These are phyloP conservation scores for Chitala chitala DNA, from an alignment of 2,113 vertebrate species.

Conservation along the genomic window DNA sequence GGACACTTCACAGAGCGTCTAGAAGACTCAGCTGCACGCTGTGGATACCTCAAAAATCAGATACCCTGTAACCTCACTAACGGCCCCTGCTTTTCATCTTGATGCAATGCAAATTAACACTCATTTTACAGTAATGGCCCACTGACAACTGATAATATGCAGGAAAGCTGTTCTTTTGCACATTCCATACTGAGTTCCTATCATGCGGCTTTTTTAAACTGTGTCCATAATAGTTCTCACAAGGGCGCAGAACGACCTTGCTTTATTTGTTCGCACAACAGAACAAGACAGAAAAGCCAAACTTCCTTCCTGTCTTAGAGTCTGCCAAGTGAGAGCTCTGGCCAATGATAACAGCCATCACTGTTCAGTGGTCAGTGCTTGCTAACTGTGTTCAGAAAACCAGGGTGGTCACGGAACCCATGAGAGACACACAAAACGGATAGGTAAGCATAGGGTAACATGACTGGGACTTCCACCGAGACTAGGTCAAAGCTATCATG, in stretches of 20 bases:
- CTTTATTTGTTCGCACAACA: conserved; percentile 20
- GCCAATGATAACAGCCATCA: conserved; percentile 29
- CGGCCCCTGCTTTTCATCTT: no score
- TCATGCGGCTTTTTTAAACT: neutral
- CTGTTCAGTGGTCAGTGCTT: neutral
- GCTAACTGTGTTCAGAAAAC: no score
- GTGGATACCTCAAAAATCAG: no score
- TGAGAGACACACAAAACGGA: conserved; percentile 25
- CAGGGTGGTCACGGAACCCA: neutral
- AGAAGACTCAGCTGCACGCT: no score
- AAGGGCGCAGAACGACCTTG: neutral
- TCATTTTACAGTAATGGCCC: no score
- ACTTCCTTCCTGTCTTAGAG: conserved; percentile 26
- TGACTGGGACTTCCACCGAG: neutral
- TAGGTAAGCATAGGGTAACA: neutral
- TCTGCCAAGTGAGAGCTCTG: conserved; percentile 12
- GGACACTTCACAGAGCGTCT: no score
- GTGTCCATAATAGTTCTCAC: conserved; percentile 19
- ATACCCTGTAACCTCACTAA: no score
- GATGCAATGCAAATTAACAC: no score
- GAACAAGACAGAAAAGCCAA: conserved; percentile 21
- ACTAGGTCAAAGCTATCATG: neutral
- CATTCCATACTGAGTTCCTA: neutral
- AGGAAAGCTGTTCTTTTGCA: neutral
- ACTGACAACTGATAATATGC: neutral